Evolutionary conservation across 2,113 vertebrate species (phyloP), one percentile per base, ranked within the genome.

Genomic region (Tyrannus savana): DNA sequence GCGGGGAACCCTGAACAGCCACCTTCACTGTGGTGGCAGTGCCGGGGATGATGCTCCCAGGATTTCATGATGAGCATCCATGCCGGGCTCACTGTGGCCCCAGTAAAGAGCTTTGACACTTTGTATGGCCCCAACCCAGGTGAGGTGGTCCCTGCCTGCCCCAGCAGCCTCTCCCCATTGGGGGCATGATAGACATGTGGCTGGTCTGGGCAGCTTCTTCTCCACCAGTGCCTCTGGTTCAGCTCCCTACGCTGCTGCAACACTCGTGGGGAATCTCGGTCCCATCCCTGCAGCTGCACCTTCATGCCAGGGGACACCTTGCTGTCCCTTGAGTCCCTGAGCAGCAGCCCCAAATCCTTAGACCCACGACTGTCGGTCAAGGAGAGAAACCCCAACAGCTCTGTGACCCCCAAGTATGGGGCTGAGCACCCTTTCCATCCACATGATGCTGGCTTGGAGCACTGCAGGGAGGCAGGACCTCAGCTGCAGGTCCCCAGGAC

Each of bases 161-260:
- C 33, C 3, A 3, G 22, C 12, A 58, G 66, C 46, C 30, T 31
- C 47, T 71, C 27, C 11, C 37, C 44, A 47, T 1, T 1, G n/a
- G 37, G 39, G 44, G 27, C 24, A 58, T 0, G 0, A 25, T 0
- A 23, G 58, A 27, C n/a, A 31, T 0, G 0, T 28, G 44, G 42
- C 50, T 58, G 21, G 14, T 62, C 46, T 35, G 7, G 52, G 59
- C 1, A 6, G 47, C 49, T 76, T 68, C 5, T 13, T 37, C 73
- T 77, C 44, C 59, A 56, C 58, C 0, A 0, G 30, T 2, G 1
- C 23, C 39, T 89, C 46, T 19, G 37, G 18, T 47, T 89, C 13
- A 21, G 49, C 46, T 84, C n/a, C 31, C 22, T 37, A 44, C 0
- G 0, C 37, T 71, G 55, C 33, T 58, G 47, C 68, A 85, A 73